Evolutionary conservation across 2,113 vertebrate genomes (phyloP), one percentile per base, ranked within the genome.

Genomic region (Rynchops niger): DNA sequence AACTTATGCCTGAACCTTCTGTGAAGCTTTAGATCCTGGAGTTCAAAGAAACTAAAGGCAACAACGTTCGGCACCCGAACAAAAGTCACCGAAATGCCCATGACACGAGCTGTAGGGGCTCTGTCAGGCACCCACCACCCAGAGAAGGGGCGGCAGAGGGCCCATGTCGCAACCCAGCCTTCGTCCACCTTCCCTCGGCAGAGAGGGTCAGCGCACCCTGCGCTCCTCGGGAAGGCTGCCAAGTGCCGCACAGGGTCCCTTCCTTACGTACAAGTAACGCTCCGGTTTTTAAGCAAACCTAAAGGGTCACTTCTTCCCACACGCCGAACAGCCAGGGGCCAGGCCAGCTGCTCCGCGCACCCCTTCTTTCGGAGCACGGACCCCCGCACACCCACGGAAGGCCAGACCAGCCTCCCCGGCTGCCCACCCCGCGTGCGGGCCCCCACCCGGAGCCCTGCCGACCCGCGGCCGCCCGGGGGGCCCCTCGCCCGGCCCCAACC

Each of bases 1-100:
- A 38, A n/a, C 88, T 26, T 6, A 27, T 0, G 3, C 0, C 15
- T 3, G 26, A 20, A 26, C 9, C 29, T 53, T 15, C 59, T 43
- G 11, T 1, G 42, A 79, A 14, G 10, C 49, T 16, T 67, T 0
- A 36, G 11, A 53, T 1, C 1, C 12, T 5, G 13, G 0, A 22
- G n/a, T 0, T 58, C 21, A 52, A 87, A 72, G 27, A 40, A 76
- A 72, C 81, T 47, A 15, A 40, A 62, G 19, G 23, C 55, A 90
- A 20, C 21, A 15, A 13, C 2, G 2, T 2, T 22, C 2, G 12
- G 32, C 17, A n/a, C 19, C 3, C 25, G 9, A 26, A 6, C 9
- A n/a, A 4, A 62, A 86, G 38, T 8, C 42, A 38, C 55, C 5
- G 9, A 30, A 29, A 59, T 0, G 52, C 3, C 49, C 32, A 3